Conservation (phyloP, 2,888 invertebrate species). For the Gari tellinella region DNA sequence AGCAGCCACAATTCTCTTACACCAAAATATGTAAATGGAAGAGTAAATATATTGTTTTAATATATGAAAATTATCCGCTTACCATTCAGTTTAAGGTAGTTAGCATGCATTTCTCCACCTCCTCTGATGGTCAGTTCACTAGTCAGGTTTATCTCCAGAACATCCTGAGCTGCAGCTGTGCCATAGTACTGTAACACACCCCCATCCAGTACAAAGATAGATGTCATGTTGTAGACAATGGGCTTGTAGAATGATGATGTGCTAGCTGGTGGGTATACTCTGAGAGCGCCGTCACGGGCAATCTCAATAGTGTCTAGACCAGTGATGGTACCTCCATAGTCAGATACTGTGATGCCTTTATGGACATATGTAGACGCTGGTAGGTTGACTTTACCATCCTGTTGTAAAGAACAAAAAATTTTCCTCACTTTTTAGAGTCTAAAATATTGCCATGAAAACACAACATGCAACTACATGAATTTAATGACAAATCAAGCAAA, state of each 20-base stretch:
- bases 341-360: conserved; percentile 62
- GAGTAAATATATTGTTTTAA: too few species aligned
- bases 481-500: too few species aligned
- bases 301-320: conserved; percentile 73
- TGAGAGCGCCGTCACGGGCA: conserved; percentile 68
- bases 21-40: too few species aligned
- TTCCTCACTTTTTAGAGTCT: too few species aligned
- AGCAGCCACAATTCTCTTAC: too few species aligned
- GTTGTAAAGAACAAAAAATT: too few species aligned
- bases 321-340: conserved; percentile 69
- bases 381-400: conserved; percentile 72
- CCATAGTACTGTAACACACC: conserved; percentile 70
- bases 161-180: conserved; percentile 54
- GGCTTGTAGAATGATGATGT: conserved; percentile 39
- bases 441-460: too few species aligned
- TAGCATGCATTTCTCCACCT: conserved; percentile 66
- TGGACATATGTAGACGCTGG: conserved; percentile 68
- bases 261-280: conserved; percentile 64
- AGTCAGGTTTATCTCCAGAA: conserved; percentile 55
- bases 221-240: conserved; percentile 55
- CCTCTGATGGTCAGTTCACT: conserved; percentile 68
- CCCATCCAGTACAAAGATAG: conserved; percentile 70
- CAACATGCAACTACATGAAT: too few species aligned
- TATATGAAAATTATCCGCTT: not conserved
- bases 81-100: conserved; percentile 65